Evolutionary conservation across 2,797 vertebrate species (phyloP), one percentile per base, ranked within the genome.

Genomic region (Trachurus trachurus): DNA sequence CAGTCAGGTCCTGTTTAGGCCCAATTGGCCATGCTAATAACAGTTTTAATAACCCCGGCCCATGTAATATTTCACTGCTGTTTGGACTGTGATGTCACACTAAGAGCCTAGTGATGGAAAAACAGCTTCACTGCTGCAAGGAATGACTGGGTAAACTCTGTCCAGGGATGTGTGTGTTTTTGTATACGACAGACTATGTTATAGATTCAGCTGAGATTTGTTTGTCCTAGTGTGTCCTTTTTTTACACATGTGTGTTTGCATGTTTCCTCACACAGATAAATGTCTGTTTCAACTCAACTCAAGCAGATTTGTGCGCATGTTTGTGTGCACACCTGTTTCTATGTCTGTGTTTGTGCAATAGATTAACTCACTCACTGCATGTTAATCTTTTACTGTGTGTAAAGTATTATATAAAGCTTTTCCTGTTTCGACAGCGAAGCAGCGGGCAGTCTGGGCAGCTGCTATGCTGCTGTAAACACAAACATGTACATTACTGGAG

Each of bases 1-100:
- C 93, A 94, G 92, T 93, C 90, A 93, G 86, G 93, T 93, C 92
- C 93, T 92, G 90, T 92, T 94, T 89, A 92, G 88, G 90, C 91
- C 93, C 89, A 88, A 90, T 92, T 88, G 89, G 87, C 93, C 90
- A 65, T 90, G 89, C 83, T 94, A 94, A 94, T 94, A 93, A 93
- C 90, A 91, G 91, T 93, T 95, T 95, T 94, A 95, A 94, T 95
- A 95, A 93, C 26, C 26, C 26, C 15, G 75, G 62, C 82, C 63
- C 80, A 88, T 91, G 92, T 87, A 87, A 93, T 94, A 94, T 94
- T 95, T 95, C 88, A 95, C 80, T 90, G 85, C 82, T 90, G 92
- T 93, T 93, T 89, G 90, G 90, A 89, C 83, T 88, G 81, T 75
- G 50, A 69, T 89, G 85, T 89, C 92, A 90, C 61, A 65, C 88